Evolutionary conservation across 2,797 vertebrate species (phyloP).

Genomic region (Alexandromys oeconomus): DNA sequence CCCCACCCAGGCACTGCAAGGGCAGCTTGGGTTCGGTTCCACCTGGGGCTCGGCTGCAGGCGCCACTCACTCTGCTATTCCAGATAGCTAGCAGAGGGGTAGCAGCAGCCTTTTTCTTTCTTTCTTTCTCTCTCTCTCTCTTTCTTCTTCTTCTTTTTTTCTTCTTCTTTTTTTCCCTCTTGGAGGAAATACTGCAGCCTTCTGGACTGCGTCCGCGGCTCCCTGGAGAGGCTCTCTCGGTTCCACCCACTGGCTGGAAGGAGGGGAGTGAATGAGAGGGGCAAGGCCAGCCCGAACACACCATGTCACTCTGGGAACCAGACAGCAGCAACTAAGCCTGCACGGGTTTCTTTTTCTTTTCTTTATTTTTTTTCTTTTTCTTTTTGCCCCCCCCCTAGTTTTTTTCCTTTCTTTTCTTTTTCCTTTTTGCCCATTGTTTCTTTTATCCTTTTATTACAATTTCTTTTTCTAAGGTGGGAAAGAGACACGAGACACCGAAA

Average conservation of each 20-base stretch:
- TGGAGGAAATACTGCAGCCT: conserved; percentile 89
- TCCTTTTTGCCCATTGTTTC: neutral
- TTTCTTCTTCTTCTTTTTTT: conserved; percentile 67
- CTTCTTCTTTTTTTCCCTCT: conserved; percentile 79
- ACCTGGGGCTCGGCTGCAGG: neutral
- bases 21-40: conserved; percentile 49
- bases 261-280: conserved; percentile 92
- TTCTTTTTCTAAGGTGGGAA: conserved; percentile 70
- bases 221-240: conserved; percentile 89
- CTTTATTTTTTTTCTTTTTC: neutral
- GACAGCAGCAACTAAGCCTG: conserved; percentile 91
- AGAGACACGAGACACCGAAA: conserved; percentile 80
- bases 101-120: conserved; percentile 80
- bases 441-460: neutral
- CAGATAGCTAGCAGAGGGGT: conserved; percentile 89
- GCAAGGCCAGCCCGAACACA: conserved; percentile 93
- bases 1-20: neutral
- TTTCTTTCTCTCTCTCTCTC: conserved; percentile 77
- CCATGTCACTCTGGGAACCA: conserved; percentile 94
- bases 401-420: neutral
- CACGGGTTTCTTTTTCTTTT: conserved; percentile 81
- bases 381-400: neutral
- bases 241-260: conserved; percentile 90
- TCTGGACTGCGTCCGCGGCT: conserved; percentile 89
- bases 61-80: conserved; percentile 72